Evolutionary conservation across 1,140 invertebrate genomes (phyloP).

Genomic region (Dinoponera quadriceps): DNA sequence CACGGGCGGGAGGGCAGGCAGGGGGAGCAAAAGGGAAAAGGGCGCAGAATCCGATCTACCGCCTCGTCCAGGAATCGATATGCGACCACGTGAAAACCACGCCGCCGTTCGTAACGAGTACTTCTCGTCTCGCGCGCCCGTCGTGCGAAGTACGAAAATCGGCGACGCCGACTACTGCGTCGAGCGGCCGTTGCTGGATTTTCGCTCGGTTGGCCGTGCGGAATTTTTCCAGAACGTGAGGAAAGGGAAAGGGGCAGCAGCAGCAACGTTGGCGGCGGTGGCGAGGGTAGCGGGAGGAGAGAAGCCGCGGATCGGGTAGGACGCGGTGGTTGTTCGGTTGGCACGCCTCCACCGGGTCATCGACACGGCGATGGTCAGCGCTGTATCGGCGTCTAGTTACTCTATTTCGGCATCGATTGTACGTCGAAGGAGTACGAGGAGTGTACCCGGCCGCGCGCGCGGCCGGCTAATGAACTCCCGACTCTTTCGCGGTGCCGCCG

Average conservation of each 20-base stretch:
- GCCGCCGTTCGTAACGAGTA: conserved; percentile 51
- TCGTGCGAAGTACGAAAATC: not conserved
- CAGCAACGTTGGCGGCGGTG: not conserved
- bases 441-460: not conserved
- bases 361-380: conserved; percentile 58
- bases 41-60: conserved; percentile 81
- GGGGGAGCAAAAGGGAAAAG: conserved; percentile 64
- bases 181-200: not conserved
- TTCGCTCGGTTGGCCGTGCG: not conserved
- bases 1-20: not conserved
- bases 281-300: no score
- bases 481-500: not conserved
- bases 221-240: not conserved
- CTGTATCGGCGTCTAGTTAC: conserved; percentile 61
- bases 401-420: conserved; percentile 62
- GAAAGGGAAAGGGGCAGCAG: not conserved
- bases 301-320: conserved; percentile 33
- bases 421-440: conserved; percentile 50
- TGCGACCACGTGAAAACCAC: conserved; percentile 82
- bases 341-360: conserved; percentile 60
- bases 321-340: conserved; percentile 50
- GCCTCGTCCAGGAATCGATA: conserved; percentile 79
- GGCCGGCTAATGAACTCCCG: conserved; percentile 54
- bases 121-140: not conserved
- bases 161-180: not conserved